A percentile compares a stretch with the other conserved stretches of the same genome.
phyloP scores from a whole-genome alignment of 2,113 vertebrate species.

The Egretta garzetta region DNA sequence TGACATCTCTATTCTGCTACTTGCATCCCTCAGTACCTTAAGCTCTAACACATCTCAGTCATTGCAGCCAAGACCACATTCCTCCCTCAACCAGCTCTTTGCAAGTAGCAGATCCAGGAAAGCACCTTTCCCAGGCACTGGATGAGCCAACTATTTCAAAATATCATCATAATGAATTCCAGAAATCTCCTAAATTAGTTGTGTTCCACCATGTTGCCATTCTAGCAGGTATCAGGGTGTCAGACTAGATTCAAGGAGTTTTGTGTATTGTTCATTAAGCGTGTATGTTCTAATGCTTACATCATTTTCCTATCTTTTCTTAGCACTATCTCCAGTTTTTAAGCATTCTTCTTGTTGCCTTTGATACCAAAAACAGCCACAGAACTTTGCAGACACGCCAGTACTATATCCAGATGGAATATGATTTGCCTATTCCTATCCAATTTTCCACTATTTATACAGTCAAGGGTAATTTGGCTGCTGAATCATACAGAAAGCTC shows the following conservation, averaged over 20 bases:
- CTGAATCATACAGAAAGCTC: conserved; percentile 30
- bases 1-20: not conserved
- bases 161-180: not conserved
- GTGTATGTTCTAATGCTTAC: not conserved
- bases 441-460: conserved; percentile 57
- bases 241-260: not conserved
- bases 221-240: not conserved
- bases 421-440: conserved; percentile 35
- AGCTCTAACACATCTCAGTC: not conserved
- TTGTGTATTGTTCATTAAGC: not conserved
- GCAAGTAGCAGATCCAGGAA: not conserved
- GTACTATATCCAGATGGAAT: conserved; percentile 20
- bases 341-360: not conserved
- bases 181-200: not conserved
- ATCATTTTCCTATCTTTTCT: not conserved
- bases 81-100: not conserved
- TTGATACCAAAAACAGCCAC: conserved; percentile 7
- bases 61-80: not conserved
- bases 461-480: conserved; percentile 49
- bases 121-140: not conserved
- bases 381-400: not conserved
- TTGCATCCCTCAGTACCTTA: not conserved
- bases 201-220: not conserved
- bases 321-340: not conserved
- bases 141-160: not conserved